Evolutionary conservation across 2,113 vertebrate genomes (phyloP).

Genomic region (Acanthisitta chloris): DNA sequence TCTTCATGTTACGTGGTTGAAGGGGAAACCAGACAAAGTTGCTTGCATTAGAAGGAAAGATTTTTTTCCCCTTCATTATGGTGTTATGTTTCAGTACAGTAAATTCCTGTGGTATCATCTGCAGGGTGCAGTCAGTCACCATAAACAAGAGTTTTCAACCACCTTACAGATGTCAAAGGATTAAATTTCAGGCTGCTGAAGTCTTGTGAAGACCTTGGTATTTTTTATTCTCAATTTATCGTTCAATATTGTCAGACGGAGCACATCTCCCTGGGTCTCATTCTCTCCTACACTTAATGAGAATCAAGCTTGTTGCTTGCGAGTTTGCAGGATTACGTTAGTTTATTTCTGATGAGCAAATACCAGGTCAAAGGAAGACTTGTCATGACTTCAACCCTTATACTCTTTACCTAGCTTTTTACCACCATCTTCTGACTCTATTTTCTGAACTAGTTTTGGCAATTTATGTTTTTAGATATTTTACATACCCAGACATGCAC

Average conservation of each 20-base stretch:
- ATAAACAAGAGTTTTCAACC: constrained; percentile 13
- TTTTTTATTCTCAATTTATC: neutral
- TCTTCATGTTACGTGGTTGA: neutral
- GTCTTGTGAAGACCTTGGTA: neutral
- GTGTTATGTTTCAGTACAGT: neutral
- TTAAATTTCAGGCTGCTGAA: neutral
- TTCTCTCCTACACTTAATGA: neutral
- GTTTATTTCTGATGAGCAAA: neutral
- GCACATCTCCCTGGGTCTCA: neutral
- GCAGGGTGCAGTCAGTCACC: constrained; percentile 31
- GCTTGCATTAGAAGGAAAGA: constrained; percentile 11
- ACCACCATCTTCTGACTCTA: neutral
- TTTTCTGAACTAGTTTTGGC: neutral
- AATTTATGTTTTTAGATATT: neutral
- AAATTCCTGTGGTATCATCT: neutral
- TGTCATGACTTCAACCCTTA: neutral
- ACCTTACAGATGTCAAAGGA: neutral
- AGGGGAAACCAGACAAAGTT: neutral
- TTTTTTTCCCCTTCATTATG: neutral
- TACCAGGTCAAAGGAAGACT: neutral
- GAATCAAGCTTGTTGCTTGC: neutral
- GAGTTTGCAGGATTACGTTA: neutral
- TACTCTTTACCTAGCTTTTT: neutral
- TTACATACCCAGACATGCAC: neutral
- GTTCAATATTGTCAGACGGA: neutral